Percentiles rank a stretch among this genome's conserved stretches.
Conservation (phyloP, 1,140 invertebrate species). For the Drosophila novamexicana region DNA sequence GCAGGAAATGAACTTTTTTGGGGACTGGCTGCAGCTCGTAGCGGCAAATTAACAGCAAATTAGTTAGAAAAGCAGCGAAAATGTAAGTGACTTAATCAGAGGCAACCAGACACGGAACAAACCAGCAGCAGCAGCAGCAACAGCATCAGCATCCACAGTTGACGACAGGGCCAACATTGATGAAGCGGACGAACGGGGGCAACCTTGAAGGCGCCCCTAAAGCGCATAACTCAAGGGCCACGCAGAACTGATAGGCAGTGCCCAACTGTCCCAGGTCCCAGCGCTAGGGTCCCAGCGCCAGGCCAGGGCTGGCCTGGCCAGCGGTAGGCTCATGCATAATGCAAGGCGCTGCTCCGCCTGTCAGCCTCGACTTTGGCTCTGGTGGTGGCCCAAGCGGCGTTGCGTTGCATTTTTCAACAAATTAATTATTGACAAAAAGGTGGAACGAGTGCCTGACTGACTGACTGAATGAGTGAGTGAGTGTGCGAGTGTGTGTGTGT, state of each 20-base stretch:
- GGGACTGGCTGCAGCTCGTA: slow-evolving; percentile 25
- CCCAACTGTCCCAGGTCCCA: slow-evolving; percentile 8
- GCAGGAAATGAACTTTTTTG: slow-evolving; percentile 62
- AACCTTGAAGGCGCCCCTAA: slow-evolving; percentile 73
- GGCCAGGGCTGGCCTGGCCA: background rate
- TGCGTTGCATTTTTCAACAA: slow-evolving; percentile 79
- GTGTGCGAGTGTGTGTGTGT: background rate
- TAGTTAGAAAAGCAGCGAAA: slow-evolving; percentile 69
- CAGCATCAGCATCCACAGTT: background rate
- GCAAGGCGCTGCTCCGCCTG: slow-evolving; percentile 51
- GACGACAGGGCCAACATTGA: background rate
- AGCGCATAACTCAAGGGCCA: slow-evolving; percentile 65
- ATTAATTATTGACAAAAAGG: slow-evolving; percentile 80
- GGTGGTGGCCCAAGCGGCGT: slow-evolving; percentile 64
- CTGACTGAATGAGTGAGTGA: slow-evolving; percentile 26
- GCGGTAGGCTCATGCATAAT: slow-evolving; percentile 70
- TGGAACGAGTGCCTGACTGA: slow-evolving; percentile 52
- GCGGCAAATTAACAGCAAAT: slow-evolving; percentile 77
- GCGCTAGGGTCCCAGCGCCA: slow-evolving; percentile 11
- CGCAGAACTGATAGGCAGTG: slow-evolving; percentile 1
- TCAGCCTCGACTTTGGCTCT: slow-evolving; percentile 39
- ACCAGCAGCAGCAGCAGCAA: background rate
- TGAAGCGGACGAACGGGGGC: slow-evolving; percentile 14
- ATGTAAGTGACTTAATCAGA: slow-evolving; percentile 72
- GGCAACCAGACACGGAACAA: slow-evolving; percentile 6